Conservation (phyloP, 2,797 vertebrate species). For the Micrastur ruficollis region DNA sequence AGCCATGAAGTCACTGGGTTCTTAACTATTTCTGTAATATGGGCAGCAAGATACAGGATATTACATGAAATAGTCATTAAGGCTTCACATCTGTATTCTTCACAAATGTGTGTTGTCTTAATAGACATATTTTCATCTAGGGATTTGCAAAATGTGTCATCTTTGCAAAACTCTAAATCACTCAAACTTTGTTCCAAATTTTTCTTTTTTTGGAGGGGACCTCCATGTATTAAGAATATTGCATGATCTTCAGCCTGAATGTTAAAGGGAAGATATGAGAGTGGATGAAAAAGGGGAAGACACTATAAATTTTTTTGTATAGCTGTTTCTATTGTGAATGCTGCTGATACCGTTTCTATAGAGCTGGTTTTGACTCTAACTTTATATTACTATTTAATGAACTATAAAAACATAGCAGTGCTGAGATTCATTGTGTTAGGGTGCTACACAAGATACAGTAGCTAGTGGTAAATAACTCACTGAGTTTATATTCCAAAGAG, state of each 20-base stretch:
- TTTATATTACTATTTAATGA: background rate
- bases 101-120: background rate
- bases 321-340: background rate
- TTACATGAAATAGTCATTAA: background rate
- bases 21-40: background rate
- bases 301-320: background rate
- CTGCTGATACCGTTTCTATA: background rate
- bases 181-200: background rate
- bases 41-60: background rate
- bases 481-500: background rate
- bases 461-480: background rate
- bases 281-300: background rate
- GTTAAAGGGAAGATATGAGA: background rate
- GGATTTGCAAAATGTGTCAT: background rate
- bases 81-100: background rate
- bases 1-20: background rate
- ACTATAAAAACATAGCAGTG: background rate
- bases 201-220: background rate
- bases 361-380: background rate
- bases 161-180: background rate
- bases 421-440: background rate
- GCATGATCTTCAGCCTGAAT: background rate
- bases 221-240: background rate
- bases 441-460: background rate
- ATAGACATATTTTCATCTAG: background rate